Percentiles rank a stretch among this genome's conserved stretches.
Evolutionary conservation across 2,113 vertebrate genomes (phyloP).

Genomic region (Capricornis sumatraensis): DNA sequence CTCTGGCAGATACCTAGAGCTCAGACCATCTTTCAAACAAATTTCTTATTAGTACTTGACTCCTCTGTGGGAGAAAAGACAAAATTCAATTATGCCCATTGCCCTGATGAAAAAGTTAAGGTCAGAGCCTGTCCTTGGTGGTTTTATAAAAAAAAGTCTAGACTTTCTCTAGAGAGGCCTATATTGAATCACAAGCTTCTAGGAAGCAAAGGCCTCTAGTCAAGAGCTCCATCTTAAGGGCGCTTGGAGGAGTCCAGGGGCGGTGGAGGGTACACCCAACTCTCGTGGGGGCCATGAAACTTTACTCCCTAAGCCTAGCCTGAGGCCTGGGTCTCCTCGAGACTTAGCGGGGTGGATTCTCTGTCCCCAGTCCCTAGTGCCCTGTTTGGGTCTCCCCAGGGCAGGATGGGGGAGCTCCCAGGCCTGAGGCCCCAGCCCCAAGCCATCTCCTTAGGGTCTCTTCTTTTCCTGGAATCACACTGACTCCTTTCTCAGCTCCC

Average conservation of each 20-base stretch:
- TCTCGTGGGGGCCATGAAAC: neutral
- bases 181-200: neutral
- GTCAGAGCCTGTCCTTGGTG: neutral
- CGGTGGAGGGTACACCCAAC: neutral
- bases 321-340: neutral
- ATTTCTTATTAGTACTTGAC: neutral
- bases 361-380: neutral
- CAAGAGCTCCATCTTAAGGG: neutral
- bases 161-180: neutral
- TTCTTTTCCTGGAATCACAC: neutral
- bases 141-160: neutral
- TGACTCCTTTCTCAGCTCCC: neutral
- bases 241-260: neutral
- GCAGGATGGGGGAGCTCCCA: neutral
- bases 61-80: neutral
- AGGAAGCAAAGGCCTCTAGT: neutral
- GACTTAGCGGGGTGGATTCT: neutral
- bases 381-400: neutral
- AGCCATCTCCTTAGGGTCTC: neutral
- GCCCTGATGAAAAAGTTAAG: neutral
- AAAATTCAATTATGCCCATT: neutral
- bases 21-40: neutral
- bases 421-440: neutral
- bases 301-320: neutral
- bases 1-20: neutral